Base-by-base conservation (phyloP, 2,113 vertebrate species). In the Petaurus breviceps region DNA sequence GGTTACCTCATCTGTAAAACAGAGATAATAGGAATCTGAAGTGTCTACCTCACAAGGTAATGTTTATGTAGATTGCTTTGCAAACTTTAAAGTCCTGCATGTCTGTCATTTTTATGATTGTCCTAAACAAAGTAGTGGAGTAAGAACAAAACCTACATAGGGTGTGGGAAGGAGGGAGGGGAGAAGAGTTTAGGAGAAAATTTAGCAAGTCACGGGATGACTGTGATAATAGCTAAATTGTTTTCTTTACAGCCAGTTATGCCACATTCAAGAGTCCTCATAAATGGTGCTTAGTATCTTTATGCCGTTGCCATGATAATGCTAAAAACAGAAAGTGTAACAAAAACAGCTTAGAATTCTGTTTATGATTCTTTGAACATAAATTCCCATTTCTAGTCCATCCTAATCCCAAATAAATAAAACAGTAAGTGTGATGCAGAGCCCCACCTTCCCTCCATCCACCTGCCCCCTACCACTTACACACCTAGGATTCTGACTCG, bases 341-440 rank as follows among this genome's bases (percentile, higher is more conserved):
- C 91, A 91, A 47, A 46, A 55, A 47, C 28, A 89, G 28, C 51
- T 95, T 53, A 61, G 92, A 95, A 96, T 53, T 2, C 25, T 61
- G 2, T 25, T 23, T 91, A 95, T 92, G 4, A 50, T 52, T 95
- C 94, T 93, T 90, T 96, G 94, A 95, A 95, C 51, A 90, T 77
- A 92, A 90, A 57, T 92, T 90, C 92, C n/a, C 89, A 91, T 95
- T 96, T 89, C 91, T 93, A 84, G 91, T 94, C 96, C 90, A 91
- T 51, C 93, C 37, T 91, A 92, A 10, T 23, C n/a, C n/a, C 91
- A 95, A 90, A 54, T 96, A 84, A 96, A 90, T 95, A 92, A 96
- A 55, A 93, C 94, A 95, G 96, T 96, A 96, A 95, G 25, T 61
- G 28, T n/a, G 31, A 68, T 68, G 4, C 31, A 14, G 16, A 68